Evolutionary conservation across 2,113 vertebrate genomes (phyloP), one percentile per base, ranked within the genome.

Genomic region (Vulpes vulpes): DNA sequence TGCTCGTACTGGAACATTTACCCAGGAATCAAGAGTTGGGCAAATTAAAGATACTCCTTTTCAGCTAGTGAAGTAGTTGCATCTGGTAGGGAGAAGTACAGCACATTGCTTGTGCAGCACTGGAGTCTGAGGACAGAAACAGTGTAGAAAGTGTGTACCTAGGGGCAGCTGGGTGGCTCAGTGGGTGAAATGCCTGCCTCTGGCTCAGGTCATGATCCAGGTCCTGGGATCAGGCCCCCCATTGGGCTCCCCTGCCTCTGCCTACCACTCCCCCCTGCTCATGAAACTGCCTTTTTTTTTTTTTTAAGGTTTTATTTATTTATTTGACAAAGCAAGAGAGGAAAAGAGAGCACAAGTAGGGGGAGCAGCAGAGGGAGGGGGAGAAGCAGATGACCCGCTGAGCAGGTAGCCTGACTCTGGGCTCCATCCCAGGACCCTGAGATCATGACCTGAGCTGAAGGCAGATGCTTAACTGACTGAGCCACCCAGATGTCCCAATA

Each of bases 41-140:
- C 53, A 60, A 27, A 69, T 69, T 67, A 78, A 32, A 82, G 84
- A 90, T 55, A 7, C 19, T 74, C n/a, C n/a, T 78, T 84, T 35
- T 59, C 78, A 59, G 35, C 51, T 35, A 27, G 51, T 51, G 60
- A 60, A 67, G 22, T 43, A 16, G 35, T 69, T 91, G 43, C 43
- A 43, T 43, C 43, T 43, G 43, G 43, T 43, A 43, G 43, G 43
- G 43, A 43, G 43, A 43, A 43, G 43, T 43, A 43, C 43, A 43
- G n/a, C 86, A 4, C 0, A 1, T 64, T 25, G 59, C 69, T 57
- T 1, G 4, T 5, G 2, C 23, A 32, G 16, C 20, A 3, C 2
- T 22, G 35, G 65, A 78, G 57, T 59, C 79, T 67, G 80, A 51
- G 49, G 87, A 76, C 49, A 67, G 11, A 65, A n/a, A 59, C n/a